Evolutionary conservation across 1,140 invertebrate genomes (phyloP).

Genomic region (Papilio dardanus): DNA sequence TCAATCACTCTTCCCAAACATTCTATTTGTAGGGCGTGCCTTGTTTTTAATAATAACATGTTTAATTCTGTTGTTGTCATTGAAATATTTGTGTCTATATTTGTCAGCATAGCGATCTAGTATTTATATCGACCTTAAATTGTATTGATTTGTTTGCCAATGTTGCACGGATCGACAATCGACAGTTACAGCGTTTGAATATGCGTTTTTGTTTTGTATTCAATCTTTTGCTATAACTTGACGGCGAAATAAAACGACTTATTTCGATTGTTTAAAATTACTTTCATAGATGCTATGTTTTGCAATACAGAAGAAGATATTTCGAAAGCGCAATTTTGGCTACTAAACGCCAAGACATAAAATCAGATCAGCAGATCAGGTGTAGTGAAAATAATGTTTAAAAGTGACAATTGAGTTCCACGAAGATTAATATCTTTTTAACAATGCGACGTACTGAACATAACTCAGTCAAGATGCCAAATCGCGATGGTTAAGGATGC

Average conservation of each 20-base stretch:
- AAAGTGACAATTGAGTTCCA: constrained; percentile 39
- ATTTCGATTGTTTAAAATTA: background rate
- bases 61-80: constrained; percentile 50
- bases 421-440: constrained; percentile 54
- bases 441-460: constrained; percentile 50
- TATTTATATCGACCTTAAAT: constrained; percentile 35
- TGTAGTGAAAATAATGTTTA: background rate
- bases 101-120: constrained; percentile 29
- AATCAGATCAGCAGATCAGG: background rate
- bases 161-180: constrained; percentile 3
- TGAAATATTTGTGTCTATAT: constrained; percentile 37
- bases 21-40: constrained; percentile 58
- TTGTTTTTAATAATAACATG: constrained; percentile 59
- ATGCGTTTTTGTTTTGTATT: background rate
- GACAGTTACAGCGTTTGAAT: background rate
- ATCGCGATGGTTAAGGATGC: constrained; percentile 55
- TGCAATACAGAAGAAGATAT: background rate
- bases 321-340: background rate
- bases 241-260: background rate
- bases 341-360: no score
- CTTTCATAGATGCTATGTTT: background rate
- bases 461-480: constrained; percentile 64
- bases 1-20: constrained; percentile 61
- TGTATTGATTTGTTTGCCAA: constrained; percentile 34
- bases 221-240: background rate